These are phyloP conservation scores for Nemopilema nomurai DNA, from an alignment of 30 jellyfish, hydroid and myxozoan species.

Conservation along the genomic window DNA sequence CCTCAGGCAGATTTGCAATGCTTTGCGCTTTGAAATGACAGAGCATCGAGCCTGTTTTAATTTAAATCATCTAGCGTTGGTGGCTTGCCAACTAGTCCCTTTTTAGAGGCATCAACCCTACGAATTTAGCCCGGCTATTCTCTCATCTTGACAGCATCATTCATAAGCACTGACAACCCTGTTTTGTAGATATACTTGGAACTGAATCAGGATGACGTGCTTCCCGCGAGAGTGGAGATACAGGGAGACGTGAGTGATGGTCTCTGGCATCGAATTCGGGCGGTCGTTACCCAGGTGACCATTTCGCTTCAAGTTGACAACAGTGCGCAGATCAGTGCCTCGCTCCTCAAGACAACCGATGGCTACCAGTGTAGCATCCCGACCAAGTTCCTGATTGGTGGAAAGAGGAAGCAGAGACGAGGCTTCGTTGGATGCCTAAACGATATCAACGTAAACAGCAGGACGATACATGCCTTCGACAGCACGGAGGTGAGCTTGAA, in stretches of 20 bases:
- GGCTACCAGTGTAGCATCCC: slow-evolving; percentile 68
- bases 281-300: slow-evolving; percentile 33
- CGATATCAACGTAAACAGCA: slow-evolving; percentile 38
- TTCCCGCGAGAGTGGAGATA: slow-evolving; percentile 53
- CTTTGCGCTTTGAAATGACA: no score
- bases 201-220: slow-evolving; percentile 48
- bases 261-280: slow-evolving; percentile 52
- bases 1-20: no score
- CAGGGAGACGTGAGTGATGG: slow-evolving; percentile 42
- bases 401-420: slow-evolving; percentile 41
- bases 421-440: slow-evolving; percentile 88
- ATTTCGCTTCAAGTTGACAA: slow-evolving; percentile 51
- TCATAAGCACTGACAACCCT: no score
- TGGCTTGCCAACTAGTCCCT: no score
- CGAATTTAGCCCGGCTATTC: no score
- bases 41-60: no score
- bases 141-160: no score
- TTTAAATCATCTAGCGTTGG: no score
- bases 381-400: slow-evolving; percentile 55
- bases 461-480: slow-evolving; percentile 26
- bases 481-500: slow-evolving; percentile 25
- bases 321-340: slow-evolving; percentile 56
- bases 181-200: slow-evolving; percentile 56
- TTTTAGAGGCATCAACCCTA: no score
- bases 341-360: slow-evolving; percentile 44